These are phyloP conservation scores for Tineola bisselliella DNA, from an alignment of 2,888 invertebrate species.

Conservation along the genomic window DNA sequence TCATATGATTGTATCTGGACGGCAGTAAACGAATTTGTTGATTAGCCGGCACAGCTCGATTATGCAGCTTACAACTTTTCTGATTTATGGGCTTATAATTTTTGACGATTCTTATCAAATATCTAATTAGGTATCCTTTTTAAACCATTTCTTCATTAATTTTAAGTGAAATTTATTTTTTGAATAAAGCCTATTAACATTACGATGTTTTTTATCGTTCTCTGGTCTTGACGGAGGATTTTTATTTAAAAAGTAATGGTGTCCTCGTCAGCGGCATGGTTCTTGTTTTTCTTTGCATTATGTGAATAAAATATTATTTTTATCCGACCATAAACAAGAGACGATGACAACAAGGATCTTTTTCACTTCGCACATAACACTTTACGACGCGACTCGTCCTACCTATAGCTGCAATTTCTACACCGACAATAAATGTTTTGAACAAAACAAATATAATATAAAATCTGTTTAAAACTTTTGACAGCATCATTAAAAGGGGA, in stretches of 20 bases:
- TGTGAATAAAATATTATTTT: slow-evolving; percentile 8
- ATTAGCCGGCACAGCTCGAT: slow-evolving; percentile 7
- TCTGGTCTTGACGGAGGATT: background rate
- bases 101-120: background rate
- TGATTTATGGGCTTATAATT: background rate
- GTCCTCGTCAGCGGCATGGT: background rate
- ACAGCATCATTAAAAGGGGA: background rate
- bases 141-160: slow-evolving; percentile 3
- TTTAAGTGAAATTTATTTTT: background rate
- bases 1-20: slow-evolving; percentile 55
- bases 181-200: background rate
- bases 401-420: background rate
- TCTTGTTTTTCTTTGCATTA: slow-evolving; percentile 5
- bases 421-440: background rate
- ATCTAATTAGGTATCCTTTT: slow-evolving; percentile 7
- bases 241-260: background rate
- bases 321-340: slow-evolving; percentile 35
- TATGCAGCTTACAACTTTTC: slow-evolving; percentile 1
- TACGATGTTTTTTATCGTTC: background rate
- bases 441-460: background rate
- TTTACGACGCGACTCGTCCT: slow-evolving; percentile 31
- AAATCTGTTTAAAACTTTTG: background rate
- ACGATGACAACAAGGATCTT: slow-evolving; percentile 51
- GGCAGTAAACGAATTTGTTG: slow-evolving; percentile 47
- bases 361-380: slow-evolving; percentile 36